Conservation (phyloP, 2,797 vertebrate species). For the Sebastes vulpes region DNA sequence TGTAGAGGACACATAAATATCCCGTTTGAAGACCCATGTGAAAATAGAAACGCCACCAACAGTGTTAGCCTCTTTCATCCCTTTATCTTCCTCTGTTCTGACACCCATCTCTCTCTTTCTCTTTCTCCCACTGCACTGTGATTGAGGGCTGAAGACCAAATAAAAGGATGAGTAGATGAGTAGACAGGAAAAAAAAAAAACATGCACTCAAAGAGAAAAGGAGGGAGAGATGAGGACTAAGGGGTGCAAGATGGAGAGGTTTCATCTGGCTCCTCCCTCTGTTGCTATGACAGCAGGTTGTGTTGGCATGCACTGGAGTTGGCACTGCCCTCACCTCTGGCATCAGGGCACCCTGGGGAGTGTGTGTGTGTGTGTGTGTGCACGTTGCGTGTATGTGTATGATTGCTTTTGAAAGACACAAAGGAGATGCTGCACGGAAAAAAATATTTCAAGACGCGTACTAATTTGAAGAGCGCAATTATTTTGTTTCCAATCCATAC, state of each 20-base stretch:
- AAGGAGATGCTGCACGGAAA: neutral
- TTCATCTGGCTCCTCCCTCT: conserved; percentile 79
- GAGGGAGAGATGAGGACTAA: conserved; percentile 7
- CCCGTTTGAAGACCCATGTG: neutral
- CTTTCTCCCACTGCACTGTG: neutral
- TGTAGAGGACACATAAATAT: conserved; percentile 14
- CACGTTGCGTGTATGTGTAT: neutral
- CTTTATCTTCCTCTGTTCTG: conserved; percentile 1
- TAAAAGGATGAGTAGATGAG: neutral
- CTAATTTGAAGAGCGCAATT: neutral
- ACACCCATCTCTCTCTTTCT: neutral
- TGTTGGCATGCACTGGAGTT: conserved; percentile 83
- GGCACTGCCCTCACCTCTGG: conserved; percentile 86
- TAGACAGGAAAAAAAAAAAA: neutral
- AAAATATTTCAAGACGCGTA: neutral
- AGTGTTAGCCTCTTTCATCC: conserved; percentile 3
- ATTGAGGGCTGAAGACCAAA: neutral
- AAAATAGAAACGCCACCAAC: conserved; percentile 21
- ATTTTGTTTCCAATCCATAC: neutral
- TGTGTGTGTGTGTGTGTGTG: conserved; percentile 31
- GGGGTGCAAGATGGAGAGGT: conserved; percentile 51
- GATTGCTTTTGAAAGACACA: conserved; percentile 6
- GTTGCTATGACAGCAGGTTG: conserved; percentile 87
- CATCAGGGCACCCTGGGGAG: conserved; percentile 75
- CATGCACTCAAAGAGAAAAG: neutral